Conservation (phyloP, 2,113 vertebrate species). For the Colaptes auratus region DNA sequence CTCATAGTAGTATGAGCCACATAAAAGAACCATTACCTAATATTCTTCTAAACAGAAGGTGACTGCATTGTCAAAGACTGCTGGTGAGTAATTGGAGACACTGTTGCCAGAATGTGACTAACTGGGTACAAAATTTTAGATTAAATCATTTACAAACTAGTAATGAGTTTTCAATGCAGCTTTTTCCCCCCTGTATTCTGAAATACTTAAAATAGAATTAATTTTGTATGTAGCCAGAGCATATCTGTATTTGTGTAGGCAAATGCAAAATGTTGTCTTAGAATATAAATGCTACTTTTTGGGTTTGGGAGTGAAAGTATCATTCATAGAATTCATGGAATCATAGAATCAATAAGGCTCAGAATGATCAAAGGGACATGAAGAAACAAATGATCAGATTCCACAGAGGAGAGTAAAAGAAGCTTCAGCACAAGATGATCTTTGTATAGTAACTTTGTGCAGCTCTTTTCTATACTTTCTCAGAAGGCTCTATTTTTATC, state of each 20-base stretch:
- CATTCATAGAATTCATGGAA: background rate
- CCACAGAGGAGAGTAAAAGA: background rate
- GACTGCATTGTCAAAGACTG: conserved; percentile 73
- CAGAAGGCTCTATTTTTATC: background rate
- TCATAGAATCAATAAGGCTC: too few species aligned
- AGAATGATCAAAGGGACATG: background rate
- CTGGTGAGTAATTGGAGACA: conserved; percentile 65
- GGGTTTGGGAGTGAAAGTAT: background rate
- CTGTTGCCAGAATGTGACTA: conserved; percentile 72
- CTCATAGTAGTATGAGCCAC: conserved; percentile 62
- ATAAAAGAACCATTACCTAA: conserved; percentile 78
- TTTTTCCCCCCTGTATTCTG: conserved; percentile 29
- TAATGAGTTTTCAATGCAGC: conserved; percentile 67
- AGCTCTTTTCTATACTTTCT: background rate
- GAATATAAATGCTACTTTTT: background rate
- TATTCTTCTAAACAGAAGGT: conserved; percentile 67
- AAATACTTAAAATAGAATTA: background rate
- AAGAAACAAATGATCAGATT: background rate
- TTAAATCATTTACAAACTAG: conserved; percentile 71
- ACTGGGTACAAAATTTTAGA: conserved; percentile 57
- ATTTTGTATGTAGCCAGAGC: background rate
- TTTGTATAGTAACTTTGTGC: background rate
- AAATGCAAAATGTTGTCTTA: background rate
- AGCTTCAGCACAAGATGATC: background rate
- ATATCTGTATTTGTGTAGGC: background rate